Percentiles rank a stretch among this genome's conserved stretches.
Conservation (phyloP, 2,888 invertebrate species). For the Apantesis nais region DNA sequence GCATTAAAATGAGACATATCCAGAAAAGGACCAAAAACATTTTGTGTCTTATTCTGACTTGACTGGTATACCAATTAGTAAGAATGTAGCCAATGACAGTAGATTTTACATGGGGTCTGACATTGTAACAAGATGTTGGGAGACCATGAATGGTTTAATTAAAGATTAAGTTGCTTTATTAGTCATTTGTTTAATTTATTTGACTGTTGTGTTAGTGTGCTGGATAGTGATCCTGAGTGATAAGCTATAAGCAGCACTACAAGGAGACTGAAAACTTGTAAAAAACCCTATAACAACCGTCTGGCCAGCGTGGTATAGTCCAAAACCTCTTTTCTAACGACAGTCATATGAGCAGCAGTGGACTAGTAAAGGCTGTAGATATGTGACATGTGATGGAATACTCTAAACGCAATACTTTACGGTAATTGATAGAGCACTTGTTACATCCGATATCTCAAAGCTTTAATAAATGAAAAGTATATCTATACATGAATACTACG, state of each 20-base stretch:
- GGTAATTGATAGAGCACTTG: background rate
- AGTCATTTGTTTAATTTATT: too few species aligned
- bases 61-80: conserved; percentile 73
- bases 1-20: conserved; percentile 59
- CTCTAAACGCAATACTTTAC: background rate
- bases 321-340: too few species aligned
- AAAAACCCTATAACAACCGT: too few species aligned
- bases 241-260: too few species aligned
- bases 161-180: background rate
- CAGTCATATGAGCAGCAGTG: too few species aligned
- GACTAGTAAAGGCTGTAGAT: too few species aligned
- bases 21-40: conserved; percentile 51
- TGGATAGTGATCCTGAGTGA: too few species aligned
- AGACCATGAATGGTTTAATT: conserved; percentile 1
- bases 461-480: background rate
- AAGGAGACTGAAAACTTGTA: background rate
- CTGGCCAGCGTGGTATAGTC: too few species aligned
- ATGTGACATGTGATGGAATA: too few species aligned
- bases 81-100: conserved; percentile 63
- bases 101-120: conserved; percentile 46
- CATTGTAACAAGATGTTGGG: conserved; percentile 36
- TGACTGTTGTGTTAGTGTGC: too few species aligned
- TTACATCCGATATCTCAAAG: background rate
- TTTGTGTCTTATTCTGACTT: conserved; percentile 62
- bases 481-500: conserved; percentile 20